Evolutionary conservation across 1,140 invertebrate species (phyloP).

Genomic region (Trypoxylus dichotomus): DNA sequence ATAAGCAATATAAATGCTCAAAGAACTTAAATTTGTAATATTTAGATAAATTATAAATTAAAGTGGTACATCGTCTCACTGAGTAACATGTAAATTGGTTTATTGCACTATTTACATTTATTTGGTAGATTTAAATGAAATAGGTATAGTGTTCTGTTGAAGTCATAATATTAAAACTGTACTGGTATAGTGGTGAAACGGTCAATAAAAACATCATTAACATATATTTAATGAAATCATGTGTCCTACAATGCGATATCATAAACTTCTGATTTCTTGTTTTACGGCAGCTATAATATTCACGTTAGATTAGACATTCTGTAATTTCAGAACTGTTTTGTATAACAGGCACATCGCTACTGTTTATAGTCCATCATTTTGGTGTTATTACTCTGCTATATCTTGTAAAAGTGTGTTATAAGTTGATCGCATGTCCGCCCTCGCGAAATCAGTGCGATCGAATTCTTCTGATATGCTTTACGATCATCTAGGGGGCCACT

Average conservation of each 20-base stretch:
- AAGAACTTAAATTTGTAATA: too few species aligned
- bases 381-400: neutral
- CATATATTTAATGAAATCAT: neutral
- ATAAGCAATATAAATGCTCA: too few species aligned
- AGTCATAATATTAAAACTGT: too few species aligned
- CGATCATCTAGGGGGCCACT: slow-evolving; percentile 2
- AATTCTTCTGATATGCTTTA: neutral
- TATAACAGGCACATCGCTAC: neutral
- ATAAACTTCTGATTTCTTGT: too few species aligned
- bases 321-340: neutral
- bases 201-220: neutral
- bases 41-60: too few species aligned
- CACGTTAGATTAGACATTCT: neutral
- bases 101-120: too few species aligned
- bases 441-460: slow-evolving; percentile 28
- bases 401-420: neutral
- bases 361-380: neutral
- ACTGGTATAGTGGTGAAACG: too few species aligned
- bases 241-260: neutral
- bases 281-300: neutral
- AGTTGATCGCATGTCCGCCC: slow-evolving; percentile 15
- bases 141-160: too few species aligned
- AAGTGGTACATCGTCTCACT: too few species aligned
- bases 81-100: too few species aligned
- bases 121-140: too few species aligned